Evolutionary conservation across 2,797 vertebrate genomes (phyloP).

Genomic region (Tinamus major): DNA sequence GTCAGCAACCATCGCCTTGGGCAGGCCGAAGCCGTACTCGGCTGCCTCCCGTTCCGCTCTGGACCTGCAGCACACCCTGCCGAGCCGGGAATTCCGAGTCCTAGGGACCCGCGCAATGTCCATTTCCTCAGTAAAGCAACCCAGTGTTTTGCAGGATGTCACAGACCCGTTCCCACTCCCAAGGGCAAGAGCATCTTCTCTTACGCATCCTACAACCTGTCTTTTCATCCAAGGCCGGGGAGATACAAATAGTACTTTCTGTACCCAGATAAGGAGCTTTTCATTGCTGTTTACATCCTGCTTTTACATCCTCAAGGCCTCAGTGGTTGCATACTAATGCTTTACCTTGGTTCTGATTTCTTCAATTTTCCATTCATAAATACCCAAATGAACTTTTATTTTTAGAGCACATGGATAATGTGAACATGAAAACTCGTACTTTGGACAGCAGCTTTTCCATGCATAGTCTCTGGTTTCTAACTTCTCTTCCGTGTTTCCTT

Average conservation of each 20-base stretch:
- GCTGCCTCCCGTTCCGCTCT: neutral
- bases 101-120: neutral
- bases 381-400: neutral
- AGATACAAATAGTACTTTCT: neutral
- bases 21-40: neutral
- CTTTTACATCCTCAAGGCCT: neutral
- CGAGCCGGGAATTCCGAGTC: neutral
- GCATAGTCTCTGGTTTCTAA: neutral
- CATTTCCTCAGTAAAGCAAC: neutral
- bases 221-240: neutral
- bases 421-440: neutral
- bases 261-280: slow-evolving; percentile 11
- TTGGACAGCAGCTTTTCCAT: neutral
- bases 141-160: neutral
- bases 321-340: neutral
- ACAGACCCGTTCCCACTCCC: neutral
- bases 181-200: neutral
- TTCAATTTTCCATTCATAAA: neutral
- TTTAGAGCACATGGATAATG: neutral
- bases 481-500: neutral
- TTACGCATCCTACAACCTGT: neutral
- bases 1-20: neutral
- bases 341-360: neutral
- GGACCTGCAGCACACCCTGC: neutral
- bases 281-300: slow-evolving; percentile 25